These are phyloP conservation scores for Neomorphus geoffroyi DNA, from an alignment of 2,797 vertebrate genomes.

Conservation along the genomic window DNA sequence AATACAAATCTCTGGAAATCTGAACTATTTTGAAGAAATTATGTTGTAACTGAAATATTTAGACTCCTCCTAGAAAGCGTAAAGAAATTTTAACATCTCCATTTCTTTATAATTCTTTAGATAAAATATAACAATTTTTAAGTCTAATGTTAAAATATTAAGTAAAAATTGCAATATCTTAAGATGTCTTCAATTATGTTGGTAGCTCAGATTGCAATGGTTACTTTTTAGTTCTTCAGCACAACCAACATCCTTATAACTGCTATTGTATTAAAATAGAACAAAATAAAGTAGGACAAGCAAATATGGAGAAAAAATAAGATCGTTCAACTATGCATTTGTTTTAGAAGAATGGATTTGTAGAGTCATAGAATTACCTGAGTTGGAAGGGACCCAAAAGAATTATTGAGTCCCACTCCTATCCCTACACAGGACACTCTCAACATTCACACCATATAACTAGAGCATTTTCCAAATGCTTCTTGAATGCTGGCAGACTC, in stretches of 20 bases:
- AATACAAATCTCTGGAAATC: not conserved
- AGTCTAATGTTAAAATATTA: not conserved
- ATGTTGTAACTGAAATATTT: not conserved
- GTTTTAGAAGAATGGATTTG: too few species aligned
- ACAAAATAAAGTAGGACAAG: not conserved
- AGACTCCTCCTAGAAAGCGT: not conserved
- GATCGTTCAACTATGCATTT: not conserved
- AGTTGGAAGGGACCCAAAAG: too few species aligned
- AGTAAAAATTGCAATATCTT: not conserved
- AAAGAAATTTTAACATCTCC: not conserved
- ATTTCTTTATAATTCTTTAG: not conserved
- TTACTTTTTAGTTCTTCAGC: not conserved
- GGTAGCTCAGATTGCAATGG: not conserved
- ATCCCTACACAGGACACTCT: too few species aligned
- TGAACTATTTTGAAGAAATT: conserved; percentile 14
- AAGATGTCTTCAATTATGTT: not conserved
- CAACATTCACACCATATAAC: too few species aligned
- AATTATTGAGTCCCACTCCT: too few species aligned
- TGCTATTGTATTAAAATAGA: not conserved
- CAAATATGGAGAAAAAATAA: not conserved
- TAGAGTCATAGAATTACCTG: too few species aligned
- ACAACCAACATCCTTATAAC: not conserved
- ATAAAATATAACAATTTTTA: not conserved
- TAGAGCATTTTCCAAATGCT: too few species aligned
- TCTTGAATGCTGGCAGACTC: too few species aligned